A percentile compares a stretch with the other conserved stretches of the same genome.
Evolutionary conservation across 2,888 invertebrate genomes (phyloP).

Genomic region (Agrotis ipsilon): DNA sequence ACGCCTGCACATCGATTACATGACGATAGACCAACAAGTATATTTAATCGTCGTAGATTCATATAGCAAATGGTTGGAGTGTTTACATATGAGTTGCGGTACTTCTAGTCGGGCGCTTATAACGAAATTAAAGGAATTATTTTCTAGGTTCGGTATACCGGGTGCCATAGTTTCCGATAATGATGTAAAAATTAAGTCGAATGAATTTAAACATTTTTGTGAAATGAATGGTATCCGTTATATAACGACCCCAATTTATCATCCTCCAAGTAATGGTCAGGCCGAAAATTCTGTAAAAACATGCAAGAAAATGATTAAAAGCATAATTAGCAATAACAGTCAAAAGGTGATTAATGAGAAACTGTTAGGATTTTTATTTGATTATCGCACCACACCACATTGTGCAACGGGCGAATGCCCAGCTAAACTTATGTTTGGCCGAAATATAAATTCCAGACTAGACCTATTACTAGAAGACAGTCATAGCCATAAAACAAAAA

Average conservation of each 20-base stretch:
- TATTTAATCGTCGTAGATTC: slow-evolving; percentile 21
- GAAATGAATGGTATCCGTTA: slow-evolving; percentile 15
- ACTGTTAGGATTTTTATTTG: background rate
- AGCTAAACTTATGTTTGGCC: slow-evolving; percentile 15
- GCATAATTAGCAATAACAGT: background rate
- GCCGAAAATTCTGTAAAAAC: slow-evolving; percentile 18
- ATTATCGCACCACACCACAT: slow-evolving; percentile 8
- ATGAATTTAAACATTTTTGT: slow-evolving; percentile 16
- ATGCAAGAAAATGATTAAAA: slow-evolving; percentile 11
- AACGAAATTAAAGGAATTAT: slow-evolving; percentile 11
- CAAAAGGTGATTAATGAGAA: slow-evolving; percentile 6
- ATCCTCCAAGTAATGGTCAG: slow-evolving; percentile 12
- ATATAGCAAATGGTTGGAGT: slow-evolving; percentile 25
- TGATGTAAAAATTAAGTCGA: slow-evolving; percentile 19
- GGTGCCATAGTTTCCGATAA: slow-evolving; percentile 13
- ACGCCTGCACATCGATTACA: slow-evolving; percentile 21
- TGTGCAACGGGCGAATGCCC: slow-evolving; percentile 16
- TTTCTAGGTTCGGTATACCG: slow-evolving; percentile 24
- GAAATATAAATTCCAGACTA: slow-evolving; percentile 10
- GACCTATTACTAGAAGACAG: background rate
- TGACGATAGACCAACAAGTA: slow-evolving; percentile 13
- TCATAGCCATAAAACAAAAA: background rate
- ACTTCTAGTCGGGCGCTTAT: slow-evolving; percentile 16
- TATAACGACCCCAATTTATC: slow-evolving; percentile 18
- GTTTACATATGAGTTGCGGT: slow-evolving; percentile 17